Base-by-base conservation (phyloP, 1,140 invertebrate species). In the Eupristina koningsbergeri region DNA sequence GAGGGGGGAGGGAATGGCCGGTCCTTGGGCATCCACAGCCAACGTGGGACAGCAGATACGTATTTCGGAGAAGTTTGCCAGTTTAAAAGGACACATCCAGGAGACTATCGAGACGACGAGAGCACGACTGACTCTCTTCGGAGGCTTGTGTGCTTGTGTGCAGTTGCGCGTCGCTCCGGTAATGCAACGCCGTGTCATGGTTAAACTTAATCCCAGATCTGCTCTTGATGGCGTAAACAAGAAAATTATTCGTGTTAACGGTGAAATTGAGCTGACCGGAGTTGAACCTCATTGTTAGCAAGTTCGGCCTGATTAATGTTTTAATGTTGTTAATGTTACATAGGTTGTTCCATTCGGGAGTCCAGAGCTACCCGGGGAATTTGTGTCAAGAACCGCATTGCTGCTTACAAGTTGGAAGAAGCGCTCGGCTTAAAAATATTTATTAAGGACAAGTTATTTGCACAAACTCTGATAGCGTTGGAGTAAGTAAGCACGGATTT, bases 21-120 rank as follows among this genome's bases (percentile, higher is more conserved):
- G 81, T 84, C 74, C 69, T 50, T 36, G 58, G 75, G 41, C 63
- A 63, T 75, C 67, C 83, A 85, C 88, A 87, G 61, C 63, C 77
- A 41, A 73, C 47, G 79, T 58, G 29, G 41, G 61, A 69, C 77
- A 50, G 61, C 86, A 88, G 88, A 89, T 88, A 88, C 88, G 89
- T 90, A 90, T 92, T 90, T 88, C 89, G 87, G 86, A 86, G 84
- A 87, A 92, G 91, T 92, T 91, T 91, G 87, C 90, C 89, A 91
- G 90, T 91, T 92, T 91, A 90, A 91, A 91, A 92, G 89, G 88
- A 89, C 87, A 89, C 86, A 87, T 89, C 88, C 80, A 79, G 87
- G 87, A 87, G 87, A 87, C 87, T 86, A 87, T 86, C 87, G 75
- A 77, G 81, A 77, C 74, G 26, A 69, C 8, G 73, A 39, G 53